A percentile compares a stretch with the other conserved stretches of the same genome.
Conservation (phyloP, 1,140 invertebrate genomes). For the Manduca sexta region DNA sequence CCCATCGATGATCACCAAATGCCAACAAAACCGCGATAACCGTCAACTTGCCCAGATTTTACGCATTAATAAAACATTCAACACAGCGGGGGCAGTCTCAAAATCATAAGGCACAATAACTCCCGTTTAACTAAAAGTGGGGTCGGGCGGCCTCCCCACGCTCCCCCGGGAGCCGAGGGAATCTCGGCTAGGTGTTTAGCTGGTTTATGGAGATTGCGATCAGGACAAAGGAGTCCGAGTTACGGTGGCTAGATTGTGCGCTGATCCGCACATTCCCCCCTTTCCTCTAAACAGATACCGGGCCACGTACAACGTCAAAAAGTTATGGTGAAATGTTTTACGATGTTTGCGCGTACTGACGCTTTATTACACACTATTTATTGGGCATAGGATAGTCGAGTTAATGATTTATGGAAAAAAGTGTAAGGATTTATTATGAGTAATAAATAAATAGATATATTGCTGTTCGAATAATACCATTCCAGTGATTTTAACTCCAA, state of each 20-base stretch:
- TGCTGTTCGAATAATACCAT: too few species aligned
- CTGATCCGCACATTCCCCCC: constrained; percentile 24
- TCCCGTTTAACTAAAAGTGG: constrained; percentile 26
- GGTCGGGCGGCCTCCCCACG: constrained; percentile 5
- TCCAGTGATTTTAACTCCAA: too few species aligned
- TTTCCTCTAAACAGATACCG: constrained; percentile 18
- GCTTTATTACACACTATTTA: not conserved
- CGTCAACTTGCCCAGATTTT: constrained; percentile 18
- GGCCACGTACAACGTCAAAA: not conserved
- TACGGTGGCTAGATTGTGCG: constrained; percentile 35
- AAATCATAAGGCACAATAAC: constrained; percentile 44
- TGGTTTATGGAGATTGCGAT: constrained; percentile 67
- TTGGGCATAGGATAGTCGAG: not conserved
- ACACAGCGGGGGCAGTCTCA: constrained; percentile 21
- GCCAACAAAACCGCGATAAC: too few species aligned
- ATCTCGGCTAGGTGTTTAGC: constrained; percentile 57
- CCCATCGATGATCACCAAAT: not conserved
- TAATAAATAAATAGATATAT: too few species aligned
- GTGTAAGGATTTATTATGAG: not conserved
- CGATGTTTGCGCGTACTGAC: constrained; percentile 6
- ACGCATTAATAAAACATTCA: constrained; percentile 39
- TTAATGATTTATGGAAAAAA: not conserved
- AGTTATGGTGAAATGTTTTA: constrained; percentile 17
- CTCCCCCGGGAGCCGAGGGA: constrained; percentile 22
- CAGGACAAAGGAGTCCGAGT: constrained; percentile 52